These are phyloP conservation scores for Parapsyche elsis DNA, from an alignment of 1,140 invertebrate species.

Conservation along the genomic window DNA sequence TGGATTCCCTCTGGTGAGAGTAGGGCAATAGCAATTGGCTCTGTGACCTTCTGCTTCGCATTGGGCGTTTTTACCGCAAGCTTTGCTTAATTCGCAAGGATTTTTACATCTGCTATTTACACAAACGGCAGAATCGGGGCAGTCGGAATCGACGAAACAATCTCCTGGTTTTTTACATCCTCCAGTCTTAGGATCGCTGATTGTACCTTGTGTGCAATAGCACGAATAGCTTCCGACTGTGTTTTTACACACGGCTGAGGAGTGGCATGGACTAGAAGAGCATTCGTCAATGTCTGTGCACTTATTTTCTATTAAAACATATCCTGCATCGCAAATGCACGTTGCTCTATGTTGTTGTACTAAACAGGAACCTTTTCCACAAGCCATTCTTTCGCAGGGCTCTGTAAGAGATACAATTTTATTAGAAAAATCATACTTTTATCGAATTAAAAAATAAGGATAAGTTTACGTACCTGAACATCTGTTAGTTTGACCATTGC, in stretches of 20 bases:
- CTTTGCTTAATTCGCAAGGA: conserved; percentile 75
- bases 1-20: conserved; percentile 81
- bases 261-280: conserved; percentile 77
- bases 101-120: conserved; percentile 81
- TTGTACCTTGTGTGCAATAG: conserved; percentile 79
- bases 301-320: conserved; percentile 71
- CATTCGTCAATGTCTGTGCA: conserved; percentile 90
- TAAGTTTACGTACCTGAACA: conserved; percentile 71
- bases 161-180: conserved; percentile 83
- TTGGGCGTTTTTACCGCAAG: conserved; percentile 81
- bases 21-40: conserved; percentile 79
- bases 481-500: conserved; percentile 79
- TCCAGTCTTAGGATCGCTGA: conserved; percentile 75
- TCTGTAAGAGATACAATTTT: conserved; percentile 66
- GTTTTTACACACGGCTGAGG: conserved; percentile 81
- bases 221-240: conserved; percentile 81
- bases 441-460: neutral
- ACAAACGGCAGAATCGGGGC: conserved; percentile 81
- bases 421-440: conserved; percentile 34
- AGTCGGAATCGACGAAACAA: conserved; percentile 83
- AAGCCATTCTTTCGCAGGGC: conserved; percentile 79
- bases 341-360: conserved; percentile 75
- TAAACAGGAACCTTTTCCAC: conserved; percentile 79
- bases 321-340: conserved; percentile 83
- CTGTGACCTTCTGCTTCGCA: conserved; percentile 76